These are phyloP conservation scores for Grammomys surdaster DNA, from an alignment of 2,113 vertebrate species.

Conservation along the genomic window DNA sequence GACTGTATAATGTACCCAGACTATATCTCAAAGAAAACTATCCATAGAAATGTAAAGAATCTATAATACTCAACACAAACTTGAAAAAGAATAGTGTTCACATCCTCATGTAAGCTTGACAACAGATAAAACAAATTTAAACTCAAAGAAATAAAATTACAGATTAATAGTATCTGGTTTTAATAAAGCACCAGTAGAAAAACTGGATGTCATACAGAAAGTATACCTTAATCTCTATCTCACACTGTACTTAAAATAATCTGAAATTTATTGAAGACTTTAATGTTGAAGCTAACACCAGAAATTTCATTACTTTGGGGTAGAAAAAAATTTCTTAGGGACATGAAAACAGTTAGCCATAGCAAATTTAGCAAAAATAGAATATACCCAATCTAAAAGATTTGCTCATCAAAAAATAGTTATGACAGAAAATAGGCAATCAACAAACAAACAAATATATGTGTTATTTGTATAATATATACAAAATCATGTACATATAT, in stretches of 20 bases:
- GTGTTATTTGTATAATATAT: background rate
- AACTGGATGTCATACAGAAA: background rate
- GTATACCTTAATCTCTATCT: slow-evolving; percentile 10
- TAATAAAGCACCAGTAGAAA: background rate
- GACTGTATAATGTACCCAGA: background rate
- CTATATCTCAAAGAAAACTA: background rate
- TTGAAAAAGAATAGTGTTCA: background rate
- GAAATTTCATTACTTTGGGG: background rate
- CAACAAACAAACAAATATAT: background rate
- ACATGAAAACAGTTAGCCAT: background rate
- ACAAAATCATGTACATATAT: background rate
- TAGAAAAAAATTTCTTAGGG: slow-evolving; percentile 21
- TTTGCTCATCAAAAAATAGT: slow-evolving; percentile 13
- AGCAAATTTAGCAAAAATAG: background rate
- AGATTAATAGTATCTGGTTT: background rate
- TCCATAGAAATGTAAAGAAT: background rate
- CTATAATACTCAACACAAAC: background rate
- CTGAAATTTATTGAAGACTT: slow-evolving; percentile 27
- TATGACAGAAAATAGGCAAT: background rate
- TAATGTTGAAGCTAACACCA: slow-evolving; percentile 13
- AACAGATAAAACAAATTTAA: slow-evolving; percentile 19
- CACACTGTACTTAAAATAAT: background rate
- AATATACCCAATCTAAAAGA: slow-evolving; percentile 43
- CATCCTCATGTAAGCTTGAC: background rate
- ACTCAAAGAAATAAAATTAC: background rate